Percentiles rank a stretch among this genome's conserved stretches.
Conservation (phyloP, 2,113 vertebrate genomes). For the Capreolus pygargus region DNA sequence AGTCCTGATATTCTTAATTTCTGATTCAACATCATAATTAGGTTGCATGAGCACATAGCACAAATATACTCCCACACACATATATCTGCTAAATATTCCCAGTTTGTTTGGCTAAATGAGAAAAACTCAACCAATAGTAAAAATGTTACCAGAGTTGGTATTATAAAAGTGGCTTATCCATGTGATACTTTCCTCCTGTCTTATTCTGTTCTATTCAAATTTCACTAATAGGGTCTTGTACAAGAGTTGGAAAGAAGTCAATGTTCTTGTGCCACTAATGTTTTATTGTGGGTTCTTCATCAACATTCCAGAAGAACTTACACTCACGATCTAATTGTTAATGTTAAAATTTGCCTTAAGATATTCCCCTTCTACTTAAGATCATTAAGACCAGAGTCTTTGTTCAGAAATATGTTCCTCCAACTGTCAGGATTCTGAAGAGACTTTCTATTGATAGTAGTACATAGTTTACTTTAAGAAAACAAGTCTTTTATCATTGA, state of each 20-base stretch:
- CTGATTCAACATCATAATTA: not conserved
- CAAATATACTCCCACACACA: not conserved
- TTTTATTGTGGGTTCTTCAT: not conserved
- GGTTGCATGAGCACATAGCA: no score
- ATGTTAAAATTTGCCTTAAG: not conserved
- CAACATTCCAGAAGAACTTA: not conserved
- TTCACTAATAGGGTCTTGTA: fast-evolving
- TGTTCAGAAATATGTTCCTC: not conserved
- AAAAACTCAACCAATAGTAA: not conserved
- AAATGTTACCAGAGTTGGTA: not conserved
- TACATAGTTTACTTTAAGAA: not conserved
- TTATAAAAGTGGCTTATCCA: not conserved
- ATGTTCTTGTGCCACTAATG: not conserved
- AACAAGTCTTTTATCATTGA: not conserved
- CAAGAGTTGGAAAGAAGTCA: not conserved
- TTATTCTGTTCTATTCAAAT: not conserved
- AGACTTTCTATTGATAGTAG: not conserved
- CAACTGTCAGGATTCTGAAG: not conserved
- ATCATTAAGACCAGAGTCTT: not conserved
- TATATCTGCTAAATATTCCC: not conserved
- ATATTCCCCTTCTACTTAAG: not conserved
- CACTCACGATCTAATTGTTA: not conserved
- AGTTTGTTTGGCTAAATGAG: not conserved
- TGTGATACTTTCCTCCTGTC: not conserved
- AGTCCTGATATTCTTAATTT: not conserved